Evolutionary conservation across 2,113 vertebrate species (phyloP).

Genomic region (Dipodomys merriami): DNA sequence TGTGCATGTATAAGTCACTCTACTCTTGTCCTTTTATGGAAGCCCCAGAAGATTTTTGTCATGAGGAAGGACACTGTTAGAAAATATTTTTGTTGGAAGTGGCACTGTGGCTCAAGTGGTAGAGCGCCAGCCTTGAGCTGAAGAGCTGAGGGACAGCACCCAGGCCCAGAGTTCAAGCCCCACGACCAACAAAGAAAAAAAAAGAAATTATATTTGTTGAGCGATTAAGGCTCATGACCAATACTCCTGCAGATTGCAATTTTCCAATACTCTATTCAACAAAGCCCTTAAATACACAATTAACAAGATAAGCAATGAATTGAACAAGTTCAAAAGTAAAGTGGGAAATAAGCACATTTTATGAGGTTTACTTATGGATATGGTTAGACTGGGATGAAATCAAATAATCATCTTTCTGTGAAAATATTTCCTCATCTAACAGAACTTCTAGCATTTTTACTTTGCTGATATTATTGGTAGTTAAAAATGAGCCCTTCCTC

Average conservation of each 20-base stretch:
- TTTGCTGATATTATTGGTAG: background rate
- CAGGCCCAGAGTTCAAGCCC: too few species aligned
- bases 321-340: conserved; percentile 28
- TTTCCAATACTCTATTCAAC: background rate
- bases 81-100: background rate
- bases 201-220: conserved; percentile 14
- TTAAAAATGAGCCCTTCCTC: conserved; percentile 1
- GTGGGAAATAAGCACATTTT: background rate
- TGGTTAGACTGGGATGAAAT: background rate
- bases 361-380: background rate
- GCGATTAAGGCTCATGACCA: background rate
- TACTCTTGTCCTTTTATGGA: background rate
- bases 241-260: background rate
- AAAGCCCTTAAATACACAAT: background rate
- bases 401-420: background rate
- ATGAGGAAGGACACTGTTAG: background rate
- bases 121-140: too few species aligned
- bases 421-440: background rate
- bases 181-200: too few species aligned
- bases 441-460: background rate
- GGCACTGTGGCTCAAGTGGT: too few species aligned
- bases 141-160: too few species aligned
- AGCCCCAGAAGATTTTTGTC: background rate
- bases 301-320: background rate
- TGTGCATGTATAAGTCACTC: background rate